Base-by-base conservation (phyloP, 2,113 vertebrate genomes). In the Labeo rohita region DNA sequence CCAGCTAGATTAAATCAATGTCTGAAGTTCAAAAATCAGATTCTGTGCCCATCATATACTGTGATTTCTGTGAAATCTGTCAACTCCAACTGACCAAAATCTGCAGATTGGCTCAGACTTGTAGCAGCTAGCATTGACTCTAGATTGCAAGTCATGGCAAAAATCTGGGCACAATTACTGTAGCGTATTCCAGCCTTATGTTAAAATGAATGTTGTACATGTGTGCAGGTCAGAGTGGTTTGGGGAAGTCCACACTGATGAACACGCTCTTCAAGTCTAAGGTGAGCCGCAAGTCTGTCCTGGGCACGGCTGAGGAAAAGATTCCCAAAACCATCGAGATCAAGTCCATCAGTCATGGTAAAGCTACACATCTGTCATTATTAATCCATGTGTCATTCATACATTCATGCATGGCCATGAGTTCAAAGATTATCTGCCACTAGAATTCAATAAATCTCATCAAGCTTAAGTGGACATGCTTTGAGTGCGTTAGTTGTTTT, bases 221-320 rank as follows among this genome's bases (percentile, higher is more conserved):
- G 52, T 73, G 39, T 86, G 21, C 87, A 99, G 98, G 98, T 91
- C 98, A 99, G 94, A 99, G 98, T 0, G 98, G 98, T 89, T 92
- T 99, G 88, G 98, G 98, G 79, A 99, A 99, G 91, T 99, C 98
- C 8, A 99, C 98, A 9, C 93, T 99, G 90, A 98, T 99, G 97
- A 99, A 99, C 94, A 99, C 98, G 0, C 96, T 99, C 91, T 99
- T 99, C 94, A 99, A 99, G 89, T 99, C 98, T 87, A 99, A 99
- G 91, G 98, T 99, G 93, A 99, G 98, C 94, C 95, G 98, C 79
- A 98, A 97, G 92, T 98, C 98, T 0, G 96, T 96, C 87, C 95
- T 96, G 93, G 96, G 96, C 4, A 90, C 94, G 56, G 89, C 95
- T 1, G 98, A 99, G 90, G 98, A 99, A 89, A 95, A 97, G 68